Evolutionary conservation across 2,797 vertebrate genomes (phyloP), one percentile per base, ranked within the genome.

Genomic region (Serranus cabrilla): DNA sequence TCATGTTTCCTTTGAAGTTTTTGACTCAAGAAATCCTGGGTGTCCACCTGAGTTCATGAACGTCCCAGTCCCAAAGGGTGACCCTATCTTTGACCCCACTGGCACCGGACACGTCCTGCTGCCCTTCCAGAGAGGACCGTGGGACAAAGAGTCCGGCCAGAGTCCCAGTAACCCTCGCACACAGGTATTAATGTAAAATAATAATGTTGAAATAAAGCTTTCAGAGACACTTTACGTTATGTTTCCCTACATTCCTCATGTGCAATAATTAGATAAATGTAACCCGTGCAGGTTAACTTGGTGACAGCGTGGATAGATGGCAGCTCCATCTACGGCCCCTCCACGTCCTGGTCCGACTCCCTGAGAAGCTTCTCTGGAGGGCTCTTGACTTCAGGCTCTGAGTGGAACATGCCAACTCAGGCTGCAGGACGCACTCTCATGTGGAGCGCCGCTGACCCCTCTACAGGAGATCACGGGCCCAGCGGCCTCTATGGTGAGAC

Each of bases 1-100:
- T 85, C 98, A 98, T 0, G 91, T 98, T 42, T 79, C 96, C 14
- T 94, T 92, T 0, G 98, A 99, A 87, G 93, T 98, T 64, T 90
- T 96, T 57, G 95, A 95, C 61, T 92, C 91, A 0, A 93, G 96
- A 75, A 87, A 81, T 13, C 92, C 96, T 0, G 96, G 97, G 52
- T 99, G 98, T 70, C 98, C 98, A 0, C 94, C 98, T 1, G 97
- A 99, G 89, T 99, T 97, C 86, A 95, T 99, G 88, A 95, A 97
- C 83, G 96, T 99, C 87, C 63, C 27, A 39, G 91, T 99, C 46
- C 96, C 96, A 0, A 1, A 60, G 0, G 96, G 96, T 11, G 98
- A 99, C 81, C 87, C 87, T 0, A 45, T 96, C 50, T 99, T 99
- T 89, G 96, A 97, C 65, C 94, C 94, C 0, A 20, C 71, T 0